Conservation (phyloP, 2,888 invertebrate species). For the Steromphala cineraria region DNA sequence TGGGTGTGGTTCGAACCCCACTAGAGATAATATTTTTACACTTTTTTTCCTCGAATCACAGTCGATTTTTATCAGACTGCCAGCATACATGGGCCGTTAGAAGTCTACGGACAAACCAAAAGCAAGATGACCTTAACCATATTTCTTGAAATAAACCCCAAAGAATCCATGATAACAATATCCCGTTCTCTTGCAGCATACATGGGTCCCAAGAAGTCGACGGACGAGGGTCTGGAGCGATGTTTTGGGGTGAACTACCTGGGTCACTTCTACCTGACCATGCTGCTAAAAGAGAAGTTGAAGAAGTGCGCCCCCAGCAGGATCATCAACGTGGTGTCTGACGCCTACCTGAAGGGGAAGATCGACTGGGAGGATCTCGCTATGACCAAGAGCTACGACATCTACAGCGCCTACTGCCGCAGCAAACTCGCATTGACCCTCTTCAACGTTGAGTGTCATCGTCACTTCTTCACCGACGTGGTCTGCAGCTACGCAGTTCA, state of each 20-base stretch:
- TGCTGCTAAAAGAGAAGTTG: constrained; percentile 58
- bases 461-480: constrained; percentile 49
- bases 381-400: constrained; percentile 54
- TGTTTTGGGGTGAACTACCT: constrained; percentile 68
- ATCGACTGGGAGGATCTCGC: constrained; percentile 64
- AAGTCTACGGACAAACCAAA: no score
- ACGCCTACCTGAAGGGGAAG: constrained; percentile 57
- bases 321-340: constrained; percentile 67
- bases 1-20: no score
- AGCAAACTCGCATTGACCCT: constrained; percentile 64
- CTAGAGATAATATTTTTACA: no score
- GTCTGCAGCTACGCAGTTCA: constrained; percentile 63
- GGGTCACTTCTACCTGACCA: constrained; percentile 68
- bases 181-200: constrained; percentile 53
- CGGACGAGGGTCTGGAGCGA: constrained; percentile 63
- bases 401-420: constrained; percentile 63
- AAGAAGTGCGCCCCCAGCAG: constrained; percentile 63
- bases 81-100: no score
- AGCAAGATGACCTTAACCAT: no score
- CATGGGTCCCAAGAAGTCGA: constrained; percentile 65
- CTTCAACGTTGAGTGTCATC: constrained; percentile 59
- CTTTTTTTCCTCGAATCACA: no score
- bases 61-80: no score
- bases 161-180: no score
- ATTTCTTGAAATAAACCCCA: no score